Evolutionary conservation across 2,797 vertebrate species (phyloP).

Genomic region (Mionectes olivaceus): DNA sequence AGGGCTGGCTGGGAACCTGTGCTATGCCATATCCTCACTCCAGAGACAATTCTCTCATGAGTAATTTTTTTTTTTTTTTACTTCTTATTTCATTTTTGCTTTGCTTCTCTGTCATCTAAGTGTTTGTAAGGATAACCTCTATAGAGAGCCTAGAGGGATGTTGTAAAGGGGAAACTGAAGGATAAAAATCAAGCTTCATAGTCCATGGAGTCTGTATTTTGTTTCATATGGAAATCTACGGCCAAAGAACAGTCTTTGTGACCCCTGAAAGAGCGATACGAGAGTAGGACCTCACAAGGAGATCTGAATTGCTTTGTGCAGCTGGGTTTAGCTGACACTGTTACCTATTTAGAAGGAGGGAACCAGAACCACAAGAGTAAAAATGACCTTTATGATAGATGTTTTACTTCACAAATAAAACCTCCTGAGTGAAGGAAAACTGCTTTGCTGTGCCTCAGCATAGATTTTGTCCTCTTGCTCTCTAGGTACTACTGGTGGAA

Average conservation of each 20-base stretch:
- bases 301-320: slow-evolving; percentile 18
- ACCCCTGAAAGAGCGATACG: accelerated
- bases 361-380: neutral
- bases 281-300: neutral
- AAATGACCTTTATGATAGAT: slow-evolving; percentile 43
- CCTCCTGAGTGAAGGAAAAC: slow-evolving; percentile 23
- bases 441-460: neutral
- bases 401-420: slow-evolving; percentile 16
- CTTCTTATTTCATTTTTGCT: neutral
- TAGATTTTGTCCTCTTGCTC: neutral
- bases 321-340: slow-evolving; percentile 1
- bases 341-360: neutral
- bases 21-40: neutral
- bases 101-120: neutral
- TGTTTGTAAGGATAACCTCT: neutral
- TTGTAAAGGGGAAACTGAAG: neutral
- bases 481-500: neutral
- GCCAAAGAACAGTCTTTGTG: neutral
- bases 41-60: neutral
- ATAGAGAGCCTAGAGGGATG: neutral
- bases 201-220: neutral
- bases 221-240: slow-evolving; percentile 1
- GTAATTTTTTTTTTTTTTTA: neutral
- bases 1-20: neutral
- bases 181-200: neutral